Evolutionary conservation across 2,888 invertebrate species (phyloP), one percentile per base, ranked within the genome.

Genomic region (Caenorhabditis becei): DNA sequence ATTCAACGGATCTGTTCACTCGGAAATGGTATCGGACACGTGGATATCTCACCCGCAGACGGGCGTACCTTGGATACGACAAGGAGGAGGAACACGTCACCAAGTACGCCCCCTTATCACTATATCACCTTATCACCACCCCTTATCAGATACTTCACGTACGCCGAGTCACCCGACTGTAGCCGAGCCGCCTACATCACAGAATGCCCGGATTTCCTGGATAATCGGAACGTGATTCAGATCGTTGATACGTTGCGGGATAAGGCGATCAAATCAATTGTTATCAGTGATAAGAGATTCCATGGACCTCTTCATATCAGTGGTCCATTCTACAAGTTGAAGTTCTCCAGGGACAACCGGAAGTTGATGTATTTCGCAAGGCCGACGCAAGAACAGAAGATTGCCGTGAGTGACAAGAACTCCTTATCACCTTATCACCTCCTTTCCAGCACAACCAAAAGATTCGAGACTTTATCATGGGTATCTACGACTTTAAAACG

Each of bases 321-420:
- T 1, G 24, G 51, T 49, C 24, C 24, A 1, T 51, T 51, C 51
- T 23, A 7, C 1, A 7, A 5, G 11, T 24, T 51, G 51, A 1
- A 16, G 18, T 51, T 51, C 51, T 51, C 51, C 1, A 23, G 24
- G 16, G 51, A 51, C 51, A 51, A 51, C 51, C 37, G 53, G 26
- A 71, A 71, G 20, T 16, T 71, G 18, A 10, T 71, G 16, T 71
- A 71, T n/a, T 62, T 71, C n/a, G 70, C 70, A 0, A 14, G 4
- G 0, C 70, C 70, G 7, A 26, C 16, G 1, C 20, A 26, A 5
- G 10, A 53, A 7, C 70, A 71, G 35, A n/a, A n/a, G n/a, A n/a
- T n/a, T n/a, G n/a, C n/a, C n/a, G n/a, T n/a, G n/a, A n/a, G n/a
- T n/a, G n/a, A n/a, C n/a, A n/a, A n/a, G n/a, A n/a, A n/a, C n/a